Conservation (phyloP, 2,888 invertebrate genomes). For the Leptopilina syphax region DNA sequence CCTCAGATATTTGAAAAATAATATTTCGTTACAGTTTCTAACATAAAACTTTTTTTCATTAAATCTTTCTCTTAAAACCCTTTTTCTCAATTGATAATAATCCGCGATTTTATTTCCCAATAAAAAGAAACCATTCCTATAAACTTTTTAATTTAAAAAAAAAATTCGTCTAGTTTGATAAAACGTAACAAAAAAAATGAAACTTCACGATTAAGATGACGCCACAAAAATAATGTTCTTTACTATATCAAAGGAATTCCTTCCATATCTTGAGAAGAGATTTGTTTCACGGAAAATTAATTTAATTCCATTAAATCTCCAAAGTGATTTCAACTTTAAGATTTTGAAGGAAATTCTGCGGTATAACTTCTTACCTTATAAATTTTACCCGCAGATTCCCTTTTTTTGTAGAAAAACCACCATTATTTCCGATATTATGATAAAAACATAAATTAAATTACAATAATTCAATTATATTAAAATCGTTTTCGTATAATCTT, state of each 20-base stretch:
- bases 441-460: too few relatives aligned
- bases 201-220: not conserved
- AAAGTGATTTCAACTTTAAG: not conserved
- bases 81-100: too few relatives aligned
- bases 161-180: not conserved
- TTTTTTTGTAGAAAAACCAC: not conserved
- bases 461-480: too few relatives aligned
- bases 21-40: too few relatives aligned
- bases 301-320: not conserved
- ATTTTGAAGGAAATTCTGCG: not conserved
- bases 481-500: too few relatives aligned
- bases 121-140: too few relatives aligned
- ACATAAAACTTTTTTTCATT: too few relatives aligned
- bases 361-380: constrained; percentile 11
- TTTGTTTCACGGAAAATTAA: constrained; percentile 15
- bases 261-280: constrained; percentile 6
- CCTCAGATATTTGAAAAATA: too few relatives aligned
- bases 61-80: too few relatives aligned
- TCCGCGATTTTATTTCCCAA: too few relatives aligned
- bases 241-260: constrained; percentile 5
- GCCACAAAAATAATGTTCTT: not conserved
- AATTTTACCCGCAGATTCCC: not conserved
- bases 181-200: not conserved
- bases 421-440: not conserved
- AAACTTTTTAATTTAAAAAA: too few relatives aligned